phyloP scores from a whole-genome alignment of 23 tunicate species.

The Styela clava region DNA sequence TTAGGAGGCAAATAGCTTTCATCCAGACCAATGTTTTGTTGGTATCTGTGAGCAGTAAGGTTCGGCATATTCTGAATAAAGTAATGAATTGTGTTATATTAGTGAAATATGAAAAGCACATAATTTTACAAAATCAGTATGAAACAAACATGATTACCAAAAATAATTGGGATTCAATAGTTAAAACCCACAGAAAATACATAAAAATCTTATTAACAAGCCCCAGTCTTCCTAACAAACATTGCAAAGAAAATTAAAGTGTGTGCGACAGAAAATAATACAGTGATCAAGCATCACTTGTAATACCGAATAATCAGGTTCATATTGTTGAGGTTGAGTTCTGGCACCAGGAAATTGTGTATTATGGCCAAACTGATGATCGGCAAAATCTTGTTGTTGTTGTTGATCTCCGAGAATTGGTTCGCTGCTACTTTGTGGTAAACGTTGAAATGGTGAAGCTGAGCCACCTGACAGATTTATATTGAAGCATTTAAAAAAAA shows the following conservation, averaged over 20 bases:
- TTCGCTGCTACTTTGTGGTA: neutral
- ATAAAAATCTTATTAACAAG: too few species aligned
- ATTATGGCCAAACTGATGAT: neutral
- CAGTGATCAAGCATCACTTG: too few species aligned
- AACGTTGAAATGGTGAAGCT: neutral
- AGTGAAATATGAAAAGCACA: too few species aligned
- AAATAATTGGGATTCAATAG: too few species aligned
- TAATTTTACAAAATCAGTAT: too few species aligned
- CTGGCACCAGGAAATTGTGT: neutral
- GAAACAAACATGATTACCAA: too few species aligned
- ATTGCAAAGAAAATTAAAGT: too few species aligned
- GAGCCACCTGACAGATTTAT: too few species aligned
- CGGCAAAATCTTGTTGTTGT: neutral
- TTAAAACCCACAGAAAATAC: too few species aligned
- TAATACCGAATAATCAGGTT: neutral
- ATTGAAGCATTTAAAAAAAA: too few species aligned
- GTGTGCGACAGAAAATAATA: too few species aligned
- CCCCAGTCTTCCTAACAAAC: too few species aligned
- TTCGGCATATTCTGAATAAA: neutral
- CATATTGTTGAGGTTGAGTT: neutral
- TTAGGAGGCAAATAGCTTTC: conserved; percentile 7
- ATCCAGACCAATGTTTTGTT: neutral
- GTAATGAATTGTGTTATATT: neutral
- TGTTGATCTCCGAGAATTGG: neutral
- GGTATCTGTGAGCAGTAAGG: neutral